Percentiles rank a stretch among this genome's conserved stretches.
Evolutionary conservation across 2,888 invertebrate genomes (phyloP).

Genomic region (Crematogaster levior): DNA sequence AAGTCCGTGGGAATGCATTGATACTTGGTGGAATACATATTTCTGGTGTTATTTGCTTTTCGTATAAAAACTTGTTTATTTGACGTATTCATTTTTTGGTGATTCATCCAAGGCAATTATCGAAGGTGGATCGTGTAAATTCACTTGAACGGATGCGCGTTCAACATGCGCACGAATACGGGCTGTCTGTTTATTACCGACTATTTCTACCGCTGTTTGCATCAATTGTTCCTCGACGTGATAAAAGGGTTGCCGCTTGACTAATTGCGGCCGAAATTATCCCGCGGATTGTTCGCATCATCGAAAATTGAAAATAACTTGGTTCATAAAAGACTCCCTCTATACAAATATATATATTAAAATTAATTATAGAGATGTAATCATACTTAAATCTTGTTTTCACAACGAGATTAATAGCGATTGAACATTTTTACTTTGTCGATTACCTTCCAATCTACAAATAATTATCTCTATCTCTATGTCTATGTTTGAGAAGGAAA

Average conservation of each 20-base stretch:
- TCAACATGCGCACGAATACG: constrained; percentile 12
- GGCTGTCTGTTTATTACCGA: constrained; percentile 58
- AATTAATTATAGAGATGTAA: constrained; percentile 16
- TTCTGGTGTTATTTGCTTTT: background rate
- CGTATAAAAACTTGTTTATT: constrained; percentile 22
- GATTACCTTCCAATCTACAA: background rate
- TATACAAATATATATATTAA: constrained; percentile 3
- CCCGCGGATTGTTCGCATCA: constrained; percentile 46
- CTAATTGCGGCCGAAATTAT: constrained; percentile 69
- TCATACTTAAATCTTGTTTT: background rate
- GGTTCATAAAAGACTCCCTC: constrained; percentile 4
- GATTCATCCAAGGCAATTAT: constrained; percentile 39
- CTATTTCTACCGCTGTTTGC: constrained; percentile 53
- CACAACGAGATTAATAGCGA: background rate
- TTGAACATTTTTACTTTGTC: constrained; percentile 12
- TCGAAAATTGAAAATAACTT: constrained; percentile 39
- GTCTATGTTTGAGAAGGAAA: too few relatives aligned
- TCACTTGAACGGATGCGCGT: constrained; percentile 19
- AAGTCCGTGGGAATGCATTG: background rate
- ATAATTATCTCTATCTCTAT: constrained; percentile 3
- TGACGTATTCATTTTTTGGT: constrained; percentile 21
- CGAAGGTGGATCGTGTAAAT: constrained; percentile 38
- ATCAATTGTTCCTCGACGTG: constrained; percentile 54
- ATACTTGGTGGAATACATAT: background rate
- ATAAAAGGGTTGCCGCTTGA: constrained; percentile 62